phyloP scores from a whole-genome alignment of 23 tunicate species.

The Trididemnum miniatum region DNA sequence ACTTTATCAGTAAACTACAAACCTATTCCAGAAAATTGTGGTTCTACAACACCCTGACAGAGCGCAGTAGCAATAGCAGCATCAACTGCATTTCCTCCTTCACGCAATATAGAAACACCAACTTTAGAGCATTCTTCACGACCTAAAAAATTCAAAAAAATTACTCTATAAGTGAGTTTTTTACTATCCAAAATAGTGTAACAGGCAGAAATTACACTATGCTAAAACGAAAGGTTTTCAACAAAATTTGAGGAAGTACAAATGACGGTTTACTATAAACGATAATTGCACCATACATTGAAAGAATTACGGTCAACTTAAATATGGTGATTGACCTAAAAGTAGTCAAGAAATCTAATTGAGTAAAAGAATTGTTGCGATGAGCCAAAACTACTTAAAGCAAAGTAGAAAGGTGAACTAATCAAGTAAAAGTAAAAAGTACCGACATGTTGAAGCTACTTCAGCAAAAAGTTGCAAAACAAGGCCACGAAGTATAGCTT shows the following conservation, averaged over 20 bases:
- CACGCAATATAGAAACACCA: conserved; percentile 55
- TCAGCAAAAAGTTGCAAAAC: too few species aligned
- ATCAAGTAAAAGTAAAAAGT: too few species aligned
- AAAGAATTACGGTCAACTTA: too few species aligned
- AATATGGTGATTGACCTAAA: too few species aligned
- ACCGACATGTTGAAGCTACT: too few species aligned
- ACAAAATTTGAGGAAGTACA: neutral
- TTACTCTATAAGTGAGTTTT: neutral
- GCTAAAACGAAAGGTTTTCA: neutral
- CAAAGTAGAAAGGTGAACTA: too few species aligned
- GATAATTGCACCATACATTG: neutral
- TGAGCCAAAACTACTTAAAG: too few species aligned
- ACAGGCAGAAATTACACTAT: neutral
- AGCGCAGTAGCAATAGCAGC: conserved; percentile 85
- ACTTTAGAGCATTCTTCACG: conserved; percentile 64
- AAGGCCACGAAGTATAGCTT: too few species aligned
- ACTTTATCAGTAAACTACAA: too few species aligned
- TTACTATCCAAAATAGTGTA: neutral
- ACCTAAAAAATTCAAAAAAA: conserved; percentile 40
- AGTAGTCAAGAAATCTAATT: too few species aligned
- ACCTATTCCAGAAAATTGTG: conserved; percentile 80
- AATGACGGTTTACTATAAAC: too few species aligned
- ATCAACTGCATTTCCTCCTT: conserved; percentile 95
- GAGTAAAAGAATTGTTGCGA: too few species aligned
- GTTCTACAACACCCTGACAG: conserved; percentile 93